A percentile compares a stretch with the other conserved stretches of the same genome.
Conservation (phyloP, 1,140 invertebrate genomes). For the Cyrtorhinus lividipennis region DNA sequence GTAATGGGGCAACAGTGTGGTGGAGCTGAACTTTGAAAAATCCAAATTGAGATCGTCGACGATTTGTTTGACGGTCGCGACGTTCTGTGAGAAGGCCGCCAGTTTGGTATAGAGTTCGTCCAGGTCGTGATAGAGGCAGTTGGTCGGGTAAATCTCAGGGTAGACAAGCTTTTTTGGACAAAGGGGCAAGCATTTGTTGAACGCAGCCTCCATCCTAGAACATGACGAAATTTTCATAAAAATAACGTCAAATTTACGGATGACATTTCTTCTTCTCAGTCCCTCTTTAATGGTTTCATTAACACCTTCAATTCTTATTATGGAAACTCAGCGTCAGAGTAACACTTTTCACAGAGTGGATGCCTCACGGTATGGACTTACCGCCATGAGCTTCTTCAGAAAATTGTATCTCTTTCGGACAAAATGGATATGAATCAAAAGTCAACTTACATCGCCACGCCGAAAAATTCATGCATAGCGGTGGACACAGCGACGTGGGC, state of each 20-base stretch:
- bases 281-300: too few relatives aligned
- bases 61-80: background rate
- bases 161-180: slow-evolving; percentile 54
- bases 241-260: too few relatives aligned
- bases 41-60: slow-evolving; percentile 5
- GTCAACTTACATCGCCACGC: slow-evolving; percentile 45
- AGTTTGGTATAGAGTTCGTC: slow-evolving; percentile 1
- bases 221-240: too few relatives aligned
- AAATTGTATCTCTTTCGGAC: too few relatives aligned
- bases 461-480: slow-evolving; percentile 62
- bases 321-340: too few relatives aligned
- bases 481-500: slow-evolving; percentile 54
- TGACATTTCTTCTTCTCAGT: too few relatives aligned
- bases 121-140: slow-evolving; percentile 41
- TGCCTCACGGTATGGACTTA: too few relatives aligned
- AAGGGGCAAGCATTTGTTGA: slow-evolving; percentile 50
- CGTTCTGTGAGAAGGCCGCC: background rate
- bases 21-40: background rate
- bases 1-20: background rate
- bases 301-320: too few relatives aligned
- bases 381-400: too few relatives aligned
- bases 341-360: too few relatives aligned
- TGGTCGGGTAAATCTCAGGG: slow-evolving; percentile 53
- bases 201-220: slow-evolving; percentile 42
- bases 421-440: too few relatives aligned